Percentiles rank a stretch among this genome's conserved stretches.
phyloP scores from a whole-genome alignment of 1,140 invertebrate species.

The Formica selysi region DNA sequence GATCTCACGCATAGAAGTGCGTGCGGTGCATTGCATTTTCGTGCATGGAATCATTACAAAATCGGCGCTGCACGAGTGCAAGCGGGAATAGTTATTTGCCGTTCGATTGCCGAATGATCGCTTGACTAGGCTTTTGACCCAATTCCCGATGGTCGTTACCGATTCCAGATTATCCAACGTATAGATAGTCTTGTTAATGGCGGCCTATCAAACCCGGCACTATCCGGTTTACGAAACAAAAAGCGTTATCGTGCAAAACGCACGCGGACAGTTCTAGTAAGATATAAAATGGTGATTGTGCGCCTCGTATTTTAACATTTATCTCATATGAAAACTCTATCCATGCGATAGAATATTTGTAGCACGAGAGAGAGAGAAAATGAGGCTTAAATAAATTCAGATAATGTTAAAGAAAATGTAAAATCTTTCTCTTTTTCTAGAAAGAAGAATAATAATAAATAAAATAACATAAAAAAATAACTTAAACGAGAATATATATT shows the following conservation, averaged over 20 bases:
- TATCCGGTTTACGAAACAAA: slow-evolving; percentile 40
- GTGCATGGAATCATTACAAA: slow-evolving; percentile 35
- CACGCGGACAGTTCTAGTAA: not conserved
- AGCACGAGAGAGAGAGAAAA: not conserved
- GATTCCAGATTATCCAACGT: slow-evolving; percentile 73
- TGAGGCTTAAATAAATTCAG: not conserved
- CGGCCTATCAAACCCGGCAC: slow-evolving; percentile 46
- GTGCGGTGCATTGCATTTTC: slow-evolving; percentile 53
- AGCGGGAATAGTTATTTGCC: slow-evolving; percentile 61
- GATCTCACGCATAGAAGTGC: slow-evolving; percentile 44
- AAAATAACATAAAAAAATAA: too few relatives aligned
- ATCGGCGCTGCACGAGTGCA: slow-evolving; percentile 31
- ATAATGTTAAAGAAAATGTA: not conserved
- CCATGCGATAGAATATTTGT: not conserved
- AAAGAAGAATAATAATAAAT: not conserved
- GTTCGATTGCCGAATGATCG: slow-evolving; percentile 67
- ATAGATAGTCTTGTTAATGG: slow-evolving; percentile 64
- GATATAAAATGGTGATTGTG: slow-evolving; percentile 7
- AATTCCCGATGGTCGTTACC: slow-evolving; percentile 68
- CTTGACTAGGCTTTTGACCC: slow-evolving; percentile 65
- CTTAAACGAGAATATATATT: not conserved
- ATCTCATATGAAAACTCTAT: not conserved
- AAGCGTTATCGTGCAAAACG: slow-evolving; percentile 16
- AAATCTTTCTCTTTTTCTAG: not conserved
- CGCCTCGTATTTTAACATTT: slow-evolving; percentile 19